Evolutionary conservation across 2,113 vertebrate genomes (phyloP).

Genomic region (Fregetta grallaria): DNA sequence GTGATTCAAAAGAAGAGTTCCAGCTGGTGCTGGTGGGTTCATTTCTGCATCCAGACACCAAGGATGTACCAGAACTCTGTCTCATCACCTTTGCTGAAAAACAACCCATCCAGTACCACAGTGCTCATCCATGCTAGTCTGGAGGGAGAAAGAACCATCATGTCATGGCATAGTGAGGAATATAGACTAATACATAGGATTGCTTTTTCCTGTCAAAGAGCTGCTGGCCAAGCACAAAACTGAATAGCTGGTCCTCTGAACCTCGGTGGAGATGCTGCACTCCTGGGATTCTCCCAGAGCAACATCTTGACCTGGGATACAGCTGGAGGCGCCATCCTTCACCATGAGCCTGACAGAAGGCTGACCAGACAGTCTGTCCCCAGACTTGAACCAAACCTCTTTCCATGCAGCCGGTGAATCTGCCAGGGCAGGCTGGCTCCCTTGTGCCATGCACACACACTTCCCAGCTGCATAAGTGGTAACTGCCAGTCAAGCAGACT

Average conservation of each 20-base stretch:
- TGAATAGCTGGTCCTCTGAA: not conserved
- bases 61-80: not conserved
- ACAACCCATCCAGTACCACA: not conserved
- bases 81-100: not conserved
- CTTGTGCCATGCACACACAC: accelerated
- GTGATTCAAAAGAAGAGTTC: not conserved
- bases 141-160: not conserved
- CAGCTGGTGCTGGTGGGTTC: not conserved
- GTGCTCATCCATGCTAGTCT: not conserved
- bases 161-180: not conserved
- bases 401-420: not conserved
- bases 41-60: not conserved
- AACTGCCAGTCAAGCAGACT: not conserved
- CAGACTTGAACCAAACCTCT: not conserved
- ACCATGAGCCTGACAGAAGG: not conserved
- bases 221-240: not conserved
- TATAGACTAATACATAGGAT: not conserved
- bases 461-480: accelerated
- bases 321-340: not conserved
- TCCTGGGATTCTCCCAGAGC: not conserved
- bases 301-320: not conserved
- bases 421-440: not conserved
- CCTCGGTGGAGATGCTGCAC: not conserved
- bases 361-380: not conserved
- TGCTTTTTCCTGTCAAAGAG: not conserved